Evolutionary conservation across 2,888 invertebrate species (phyloP).

Genomic region (Eupithecia abbreviata): DNA sequence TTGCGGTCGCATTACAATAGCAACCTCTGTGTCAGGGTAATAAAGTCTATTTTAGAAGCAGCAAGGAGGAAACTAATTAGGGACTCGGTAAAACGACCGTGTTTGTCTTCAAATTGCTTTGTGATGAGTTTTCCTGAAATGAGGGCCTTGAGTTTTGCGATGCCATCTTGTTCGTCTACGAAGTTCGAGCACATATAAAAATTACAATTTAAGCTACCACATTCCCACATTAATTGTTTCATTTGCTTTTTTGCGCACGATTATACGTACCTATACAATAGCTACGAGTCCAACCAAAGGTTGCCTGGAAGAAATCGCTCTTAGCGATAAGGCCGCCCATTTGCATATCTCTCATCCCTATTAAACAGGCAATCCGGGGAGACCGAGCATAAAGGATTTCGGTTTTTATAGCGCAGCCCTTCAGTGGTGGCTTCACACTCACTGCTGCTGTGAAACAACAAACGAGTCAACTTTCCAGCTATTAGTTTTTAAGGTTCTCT

Average conservation of each 20-base stretch:
- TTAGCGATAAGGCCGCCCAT: too few relatives aligned
- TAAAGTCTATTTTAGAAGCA: constrained; percentile 27
- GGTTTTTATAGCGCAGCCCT: too few relatives aligned
- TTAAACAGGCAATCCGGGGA: too few relatives aligned
- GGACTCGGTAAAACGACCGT: constrained; percentile 34
- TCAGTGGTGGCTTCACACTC: too few relatives aligned
- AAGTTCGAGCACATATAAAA: not conserved
- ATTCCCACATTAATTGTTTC: not conserved
- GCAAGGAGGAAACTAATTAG: constrained; percentile 43
- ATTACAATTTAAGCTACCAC: not conserved
- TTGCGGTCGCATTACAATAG: constrained; percentile 22
- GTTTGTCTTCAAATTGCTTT: constrained; percentile 42
- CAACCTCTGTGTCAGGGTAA: constrained; percentile 14
- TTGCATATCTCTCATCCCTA: too few relatives aligned
- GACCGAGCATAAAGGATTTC: too few relatives aligned
- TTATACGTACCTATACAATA: too few relatives aligned
- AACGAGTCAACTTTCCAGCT: too few relatives aligned
- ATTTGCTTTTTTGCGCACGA: not conserved
- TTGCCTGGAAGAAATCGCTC: too few relatives aligned
- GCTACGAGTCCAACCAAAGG: too few relatives aligned
- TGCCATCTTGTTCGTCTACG: constrained; percentile 5
- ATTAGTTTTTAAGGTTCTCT: too few relatives aligned
- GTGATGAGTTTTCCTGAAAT: constrained; percentile 39
- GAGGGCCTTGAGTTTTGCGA: constrained; percentile 14
- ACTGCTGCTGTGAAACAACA: too few relatives aligned